Evolutionary conservation across 1,140 invertebrate genomes (phyloP), one percentile per base, ranked within the genome.

Genomic region (Ectropis grisescens): DNA sequence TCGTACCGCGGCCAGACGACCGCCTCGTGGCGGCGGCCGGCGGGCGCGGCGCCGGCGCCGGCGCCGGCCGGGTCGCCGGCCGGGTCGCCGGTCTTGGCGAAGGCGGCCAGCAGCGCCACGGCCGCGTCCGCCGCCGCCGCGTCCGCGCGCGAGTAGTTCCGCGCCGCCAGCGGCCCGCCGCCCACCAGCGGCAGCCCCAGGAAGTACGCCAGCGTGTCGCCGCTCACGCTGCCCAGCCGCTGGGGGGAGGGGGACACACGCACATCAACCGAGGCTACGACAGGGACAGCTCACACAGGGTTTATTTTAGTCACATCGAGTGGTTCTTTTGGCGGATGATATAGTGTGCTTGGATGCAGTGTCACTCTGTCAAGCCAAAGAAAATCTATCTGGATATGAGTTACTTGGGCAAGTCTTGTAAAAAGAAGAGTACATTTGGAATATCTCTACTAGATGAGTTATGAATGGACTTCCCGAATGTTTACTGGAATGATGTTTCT

Each of bases 221-320:
- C 92, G 13, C 91, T 86, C 0, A 96, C 88, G 51, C 91, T 92
- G 0, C 93, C 93, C 19, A 93, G 64, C 11, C 90, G 82, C 88
- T 93, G 80, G 2, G 11, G 25, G 28, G 33, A 29, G 93, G 93
- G 11, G 89, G 86, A 9, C 91, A 89, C 0, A 92, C 93, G 83
- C 95, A 97, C 2, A 93, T 93, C 29, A 96, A 90, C 37, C 86
- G 93, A n/a, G n/a, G n/a, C n/a, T n/a, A n/a, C n/a, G n/a, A n/a
- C 43, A 85, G 89, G 74, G 89, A 94, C 81, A 90, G 88, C 64
- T 91, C 92, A n/a, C 24, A 95, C 92, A 0, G 91, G 90, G 52
- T 91, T 91, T 50, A 95, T 75, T n/a, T n/a, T n/a, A n/a, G n/a
- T n/a, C n/a, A n/a, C n/a, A n/a, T n/a, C n/a, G n/a, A n/a, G n/a